Conservation (phyloP, 1,140 invertebrate genomes). For the Anoplolepis gracilipes region DNA sequence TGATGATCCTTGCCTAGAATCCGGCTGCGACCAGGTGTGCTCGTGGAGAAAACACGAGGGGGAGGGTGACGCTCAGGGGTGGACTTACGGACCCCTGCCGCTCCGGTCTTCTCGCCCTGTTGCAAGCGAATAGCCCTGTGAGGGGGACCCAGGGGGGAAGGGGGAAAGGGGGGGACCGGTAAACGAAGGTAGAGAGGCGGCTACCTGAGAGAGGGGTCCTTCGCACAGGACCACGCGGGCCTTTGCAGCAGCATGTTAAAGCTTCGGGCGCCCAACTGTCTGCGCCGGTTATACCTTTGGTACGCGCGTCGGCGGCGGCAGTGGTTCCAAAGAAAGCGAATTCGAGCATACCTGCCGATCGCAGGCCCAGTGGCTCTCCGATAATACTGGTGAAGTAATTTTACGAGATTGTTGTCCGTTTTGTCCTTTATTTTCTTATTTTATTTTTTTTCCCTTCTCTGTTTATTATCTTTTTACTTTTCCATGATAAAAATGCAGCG, state of each 20-base stretch:
- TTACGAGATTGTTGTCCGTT: neutral
- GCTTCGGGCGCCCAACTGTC: slow-evolving; percentile 74
- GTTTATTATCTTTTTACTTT: neutral
- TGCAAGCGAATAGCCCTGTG: slow-evolving; percentile 27
- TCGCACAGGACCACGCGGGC: slow-evolving; percentile 24
- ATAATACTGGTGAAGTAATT: neutral
- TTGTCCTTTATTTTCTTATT: neutral
- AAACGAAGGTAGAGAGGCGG: slow-evolving; percentile 64
- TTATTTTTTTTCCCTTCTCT: neutral
- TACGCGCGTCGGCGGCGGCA: slow-evolving; percentile 66
- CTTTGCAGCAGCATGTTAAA: slow-evolving; percentile 50
- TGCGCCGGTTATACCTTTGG: slow-evolving; percentile 50
- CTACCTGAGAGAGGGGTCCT: slow-evolving; percentile 70
- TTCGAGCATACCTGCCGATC: neutral
- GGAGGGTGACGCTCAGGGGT: slow-evolving; percentile 62
- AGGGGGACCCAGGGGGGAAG: neutral
- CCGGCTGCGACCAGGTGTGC: slow-evolving; percentile 69
- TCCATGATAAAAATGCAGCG: neutral
- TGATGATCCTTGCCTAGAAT: slow-evolving; percentile 59
- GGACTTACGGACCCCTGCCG: slow-evolving; percentile 29
- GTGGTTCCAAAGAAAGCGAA: slow-evolving; percentile 26
- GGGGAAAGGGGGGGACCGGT: slow-evolving; percentile 29
- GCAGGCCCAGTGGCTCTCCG: neutral
- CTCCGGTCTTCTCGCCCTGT: neutral
- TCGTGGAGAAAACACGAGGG: slow-evolving; percentile 62